Evolutionary conservation across 2,888 invertebrate genomes (phyloP), one percentile per base, ranked within the genome.

Genomic region (Drosophila neonasuta): DNA sequence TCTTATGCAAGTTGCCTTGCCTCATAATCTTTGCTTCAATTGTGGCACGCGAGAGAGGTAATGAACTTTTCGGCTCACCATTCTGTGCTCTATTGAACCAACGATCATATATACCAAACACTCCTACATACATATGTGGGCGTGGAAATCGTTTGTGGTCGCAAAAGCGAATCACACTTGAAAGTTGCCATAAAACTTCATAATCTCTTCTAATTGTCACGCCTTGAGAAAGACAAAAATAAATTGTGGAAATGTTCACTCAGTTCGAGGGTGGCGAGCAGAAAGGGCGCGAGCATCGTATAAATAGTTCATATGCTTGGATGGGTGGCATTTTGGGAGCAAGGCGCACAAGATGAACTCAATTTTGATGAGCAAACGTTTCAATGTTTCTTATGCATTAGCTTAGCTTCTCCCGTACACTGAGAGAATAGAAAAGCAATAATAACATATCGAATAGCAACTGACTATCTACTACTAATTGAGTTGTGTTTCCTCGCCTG

Each of bases 171-270:
- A 60, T 46, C 45, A 57, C 54, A 42, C 54, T 42, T 41, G 17
- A 15, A 42, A 32, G 59, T 66, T 57, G 50, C 58, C 77, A 67
- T 65, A 72, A 74, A 74, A 82, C 77, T 73, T 62, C 68, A 85
- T 82, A 87, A 85, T 75, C 82, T 87, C 79, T 65, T 73, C 66
- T 82, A 87, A 83, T 83, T 83, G 87, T 83, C 87, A 87, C 87
- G 82, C 86, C 65, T 74, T 59, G 58, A 55, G 66, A 54, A 63
- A 64, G 66, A 74, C 81, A 20, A 84, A 82, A 82, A 86, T 82
- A 82, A 72, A 75, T 73, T 73, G 54, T 56, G 56, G 51, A 46
- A 45, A 72, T 69, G 55, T 34, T 39, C 50, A 56, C 57, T 24
- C 45, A 17, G 44, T 57, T 29, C 24, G 57, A 63, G 39, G 44